Percentiles rank a stretch among this genome's conserved stretches.
Conservation (phyloP, 2,113 vertebrate genomes). For the Rhinoderma darwinii region DNA sequence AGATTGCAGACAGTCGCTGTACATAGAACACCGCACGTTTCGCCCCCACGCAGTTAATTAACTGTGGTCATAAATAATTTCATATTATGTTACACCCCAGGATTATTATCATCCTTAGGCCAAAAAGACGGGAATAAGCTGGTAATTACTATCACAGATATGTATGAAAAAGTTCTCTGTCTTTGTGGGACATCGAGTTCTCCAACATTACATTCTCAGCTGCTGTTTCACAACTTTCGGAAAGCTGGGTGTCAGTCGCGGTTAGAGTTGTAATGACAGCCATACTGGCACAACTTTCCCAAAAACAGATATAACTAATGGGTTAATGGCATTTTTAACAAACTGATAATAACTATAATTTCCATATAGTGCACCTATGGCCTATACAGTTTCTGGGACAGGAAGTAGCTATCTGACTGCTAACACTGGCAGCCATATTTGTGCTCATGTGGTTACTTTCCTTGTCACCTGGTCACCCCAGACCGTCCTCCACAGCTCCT, state of each 20-base stretch:
- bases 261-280: no score
- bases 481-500: no score
- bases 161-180: background rate
- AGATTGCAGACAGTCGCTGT: background rate
- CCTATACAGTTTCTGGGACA: no score
- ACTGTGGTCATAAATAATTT: background rate
- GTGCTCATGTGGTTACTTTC: background rate
- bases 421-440: background rate
- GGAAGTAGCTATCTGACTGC: no score
- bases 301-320: no score
- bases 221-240: background rate
- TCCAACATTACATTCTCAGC: background rate
- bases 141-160: background rate
- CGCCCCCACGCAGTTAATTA: background rate
- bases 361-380: no score
- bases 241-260: background rate
- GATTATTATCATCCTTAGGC: background rate
- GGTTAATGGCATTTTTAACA: no score
- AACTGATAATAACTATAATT: no score
- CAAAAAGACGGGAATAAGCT: background rate
- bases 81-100: background rate
- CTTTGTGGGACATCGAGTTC: background rate
- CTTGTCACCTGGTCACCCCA: background rate
- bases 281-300: no score
- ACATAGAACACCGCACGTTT: background rate